phyloP scores from a whole-genome alignment of 2,888 invertebrate genomes.

The Bibio marci region DNA sequence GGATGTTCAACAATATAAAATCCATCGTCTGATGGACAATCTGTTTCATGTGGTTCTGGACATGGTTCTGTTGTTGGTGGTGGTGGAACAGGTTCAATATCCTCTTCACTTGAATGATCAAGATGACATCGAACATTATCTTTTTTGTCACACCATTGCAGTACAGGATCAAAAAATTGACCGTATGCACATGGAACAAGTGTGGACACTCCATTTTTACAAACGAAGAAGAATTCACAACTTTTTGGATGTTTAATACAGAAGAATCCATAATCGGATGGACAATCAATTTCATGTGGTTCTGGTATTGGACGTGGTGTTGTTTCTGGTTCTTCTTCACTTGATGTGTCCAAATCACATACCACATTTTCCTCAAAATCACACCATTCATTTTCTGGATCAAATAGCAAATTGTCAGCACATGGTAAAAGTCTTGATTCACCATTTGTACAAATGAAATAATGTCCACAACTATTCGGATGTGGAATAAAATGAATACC shows the following conservation, averaged over 20 bases:
- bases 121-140: too few species aligned
- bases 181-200: too few species aligned
- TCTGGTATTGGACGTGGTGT: neutral
- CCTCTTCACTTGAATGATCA: too few species aligned
- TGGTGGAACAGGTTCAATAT: too few species aligned
- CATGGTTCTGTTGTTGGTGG: too few species aligned
- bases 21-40: neutral
- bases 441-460: neutral
- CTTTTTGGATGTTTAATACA: too few species aligned
- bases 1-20: neutral
- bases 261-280: too few species aligned
- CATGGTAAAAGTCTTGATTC: neutral
- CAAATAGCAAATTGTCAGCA: neutral
- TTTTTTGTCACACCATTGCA: too few species aligned
- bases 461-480: neutral
- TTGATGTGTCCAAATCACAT: neutral
- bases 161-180: too few species aligned
- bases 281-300: too few species aligned
- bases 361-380: neutral
- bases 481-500: neutral
- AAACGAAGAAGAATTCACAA: too few species aligned
- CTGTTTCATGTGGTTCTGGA: neutral
- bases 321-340: neutral
- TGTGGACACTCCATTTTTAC: too few species aligned
- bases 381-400: conserved; percentile 1